Conservation (phyloP, 2,888 invertebrate genomes). For the Euphydryas editha region DNA sequence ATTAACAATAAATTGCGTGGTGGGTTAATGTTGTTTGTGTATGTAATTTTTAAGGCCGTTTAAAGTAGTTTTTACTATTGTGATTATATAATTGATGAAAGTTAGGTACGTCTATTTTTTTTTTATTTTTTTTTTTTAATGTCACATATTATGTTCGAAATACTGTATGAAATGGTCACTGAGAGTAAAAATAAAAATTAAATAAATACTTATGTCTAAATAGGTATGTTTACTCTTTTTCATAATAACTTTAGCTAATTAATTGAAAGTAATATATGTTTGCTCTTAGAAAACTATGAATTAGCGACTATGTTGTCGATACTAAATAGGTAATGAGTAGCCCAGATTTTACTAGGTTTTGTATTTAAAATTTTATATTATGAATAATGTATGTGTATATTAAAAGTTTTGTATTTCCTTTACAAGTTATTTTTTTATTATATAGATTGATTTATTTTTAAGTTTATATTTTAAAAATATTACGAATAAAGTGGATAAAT, state of each 20-base stretch:
- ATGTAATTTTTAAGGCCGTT: slow-evolving; percentile 1
- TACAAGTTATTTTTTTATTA: too few species aligned
- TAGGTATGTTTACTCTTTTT: neutral
- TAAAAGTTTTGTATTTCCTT: too few species aligned
- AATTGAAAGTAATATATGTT: neutral
- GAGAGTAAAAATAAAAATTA: neutral
- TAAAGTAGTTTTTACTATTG: too few species aligned
- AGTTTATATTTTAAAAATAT: neutral
- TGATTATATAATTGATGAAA: neutral
- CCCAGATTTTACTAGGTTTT: too few species aligned
- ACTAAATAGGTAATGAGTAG: too few species aligned
- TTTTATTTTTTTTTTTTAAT: neutral
- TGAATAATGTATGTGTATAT: too few species aligned
- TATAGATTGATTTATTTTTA: neutral
- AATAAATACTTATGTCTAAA: slow-evolving; percentile 10
- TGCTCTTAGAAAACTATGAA: neutral
- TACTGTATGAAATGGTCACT: neutral
- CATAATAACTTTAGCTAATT: slow-evolving; percentile 10
- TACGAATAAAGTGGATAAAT: neutral
- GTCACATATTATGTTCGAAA: neutral
- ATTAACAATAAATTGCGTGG: slow-evolving; percentile 55
- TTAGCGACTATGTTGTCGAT: too few species aligned
- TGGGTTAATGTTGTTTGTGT: slow-evolving; percentile 17
- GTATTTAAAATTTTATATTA: too few species aligned
- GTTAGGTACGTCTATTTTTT: neutral